Evolutionary conservation across 2,888 invertebrate species (phyloP).

Genomic region (Thalpophila matura): DNA sequence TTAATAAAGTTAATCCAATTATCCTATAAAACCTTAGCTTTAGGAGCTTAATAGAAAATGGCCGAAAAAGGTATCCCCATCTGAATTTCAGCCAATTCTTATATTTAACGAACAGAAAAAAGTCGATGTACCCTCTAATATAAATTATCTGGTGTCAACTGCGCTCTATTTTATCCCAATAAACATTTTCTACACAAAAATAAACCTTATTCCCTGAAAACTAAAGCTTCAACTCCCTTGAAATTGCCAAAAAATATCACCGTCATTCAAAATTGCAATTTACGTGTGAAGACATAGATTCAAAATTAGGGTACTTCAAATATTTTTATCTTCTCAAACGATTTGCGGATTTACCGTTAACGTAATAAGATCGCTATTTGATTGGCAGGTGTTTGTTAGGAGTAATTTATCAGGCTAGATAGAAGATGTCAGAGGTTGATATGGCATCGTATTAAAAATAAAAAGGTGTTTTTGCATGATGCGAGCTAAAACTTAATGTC

Average conservation of each 20-base stretch:
- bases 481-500: constrained; percentile 2
- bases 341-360: constrained; percentile 42
- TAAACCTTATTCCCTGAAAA: constrained; percentile 35
- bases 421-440: constrained; percentile 77
- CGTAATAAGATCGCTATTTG: constrained; percentile 48
- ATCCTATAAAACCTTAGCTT: constrained; percentile 62
- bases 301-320: constrained; percentile 50
- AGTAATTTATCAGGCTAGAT: constrained; percentile 82
- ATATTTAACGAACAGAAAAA: constrained; percentile 70
- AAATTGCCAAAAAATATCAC: constrained; percentile 4
- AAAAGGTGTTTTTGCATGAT: constrained; percentile 68
- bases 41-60: constrained; percentile 56
- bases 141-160: constrained; percentile 82
- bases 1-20: constrained; percentile 79
- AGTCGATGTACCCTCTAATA: constrained; percentile 67
- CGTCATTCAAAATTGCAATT: constrained; percentile 67
- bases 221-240: constrained; percentile 31
- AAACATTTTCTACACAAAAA: constrained; percentile 44
- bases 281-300: constrained; percentile 61
- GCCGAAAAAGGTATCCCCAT: constrained; percentile 59
- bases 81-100: constrained; percentile 67
- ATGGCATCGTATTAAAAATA: constrained; percentile 69
- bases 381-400: constrained; percentile 36
- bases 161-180: constrained; percentile 67
- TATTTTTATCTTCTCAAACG: constrained; percentile 9